Base-by-base conservation (phyloP, 1,140 invertebrate species). In the Penaeus indicus region DNA sequence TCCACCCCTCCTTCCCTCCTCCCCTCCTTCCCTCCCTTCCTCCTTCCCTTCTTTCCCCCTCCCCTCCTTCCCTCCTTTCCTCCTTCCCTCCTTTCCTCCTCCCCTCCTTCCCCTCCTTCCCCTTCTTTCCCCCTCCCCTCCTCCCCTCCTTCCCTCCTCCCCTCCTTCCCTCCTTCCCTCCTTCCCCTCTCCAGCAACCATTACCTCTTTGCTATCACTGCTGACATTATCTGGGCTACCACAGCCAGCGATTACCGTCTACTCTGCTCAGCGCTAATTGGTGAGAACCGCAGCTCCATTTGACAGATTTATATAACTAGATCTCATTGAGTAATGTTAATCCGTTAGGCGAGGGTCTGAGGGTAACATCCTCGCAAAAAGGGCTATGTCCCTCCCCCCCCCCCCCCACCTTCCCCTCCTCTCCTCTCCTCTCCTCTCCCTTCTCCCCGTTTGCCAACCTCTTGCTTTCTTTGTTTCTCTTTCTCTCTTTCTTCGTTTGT, bases 231-330 rank as follows among this genome's bases (percentile, higher is more conserved):
- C 47, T 54, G 47, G 47, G 47, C 47, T 54, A 54, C 47, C 47
- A 54, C 47, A 54, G 11, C 47, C 47, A 54, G 47, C 47, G 8
- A 54, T 54, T 69, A 69, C 67, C 47, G 47, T 21, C 32, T 22
- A 42, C 47, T 78, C 75, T 78, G 27, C 47, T 42, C 47, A 38
- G 27, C 75, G 47, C 75, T 78, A 78, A 78, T 78, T 78, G 75
- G 75, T 78, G 75, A 42, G 75, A 78, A 78, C 75, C 32, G 21
- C n/a, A 22, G 75, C 75, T 78, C 27, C 27, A 42, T 78, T 78
- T 78, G 75, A 78, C 75, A 78, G 75, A 78, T 78, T 78, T 78
- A 78, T 78, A 78, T 78, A 27, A 78, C n/a, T 21, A n/a, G 75
- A 78, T 78, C 75, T 78, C 75, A 42, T 78, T 78, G 75, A 78